phyloP scores from a whole-genome alignment of 2,797 vertebrate genomes.

The Lutjanus campechanus region DNA sequence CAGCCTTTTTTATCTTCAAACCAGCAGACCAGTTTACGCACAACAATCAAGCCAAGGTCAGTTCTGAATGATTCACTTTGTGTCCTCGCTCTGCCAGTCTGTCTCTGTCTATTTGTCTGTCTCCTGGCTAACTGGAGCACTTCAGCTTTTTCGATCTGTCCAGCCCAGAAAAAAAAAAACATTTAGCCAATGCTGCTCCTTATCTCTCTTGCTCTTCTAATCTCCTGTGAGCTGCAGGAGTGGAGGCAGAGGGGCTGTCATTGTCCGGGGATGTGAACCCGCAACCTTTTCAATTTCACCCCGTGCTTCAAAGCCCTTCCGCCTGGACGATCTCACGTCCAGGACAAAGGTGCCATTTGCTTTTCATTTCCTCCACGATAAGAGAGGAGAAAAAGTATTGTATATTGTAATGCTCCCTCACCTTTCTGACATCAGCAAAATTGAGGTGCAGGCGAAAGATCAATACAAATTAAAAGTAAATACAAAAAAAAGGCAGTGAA shows the following conservation, averaged over 20 bases:
- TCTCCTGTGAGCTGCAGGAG: conserved; percentile 82
- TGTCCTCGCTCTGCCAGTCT: conserved; percentile 64
- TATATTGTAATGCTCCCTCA: conserved; percentile 86
- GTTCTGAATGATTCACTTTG: conserved; percentile 74
- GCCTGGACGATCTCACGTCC: conserved; percentile 83
- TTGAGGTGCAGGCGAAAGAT: conserved; percentile 85
- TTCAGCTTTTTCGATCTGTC: conserved; percentile 80
- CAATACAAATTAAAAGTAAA: conserved; percentile 95
- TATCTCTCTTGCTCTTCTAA: conserved; percentile 86
- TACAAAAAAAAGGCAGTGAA: conserved; percentile 79
- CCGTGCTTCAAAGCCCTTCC: conserved; percentile 84
- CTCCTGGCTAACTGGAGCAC: conserved; percentile 77
- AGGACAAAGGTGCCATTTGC: conserved; percentile 87
- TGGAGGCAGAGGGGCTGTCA: conserved; percentile 84
- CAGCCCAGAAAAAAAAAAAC: conserved; percentile 62
- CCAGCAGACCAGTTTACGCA: conserved; percentile 66
- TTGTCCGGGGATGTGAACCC: conserved; percentile 88
- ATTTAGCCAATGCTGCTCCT: conserved; percentile 81
- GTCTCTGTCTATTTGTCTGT: conserved; percentile 75
- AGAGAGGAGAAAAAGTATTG: conserved; percentile 80
- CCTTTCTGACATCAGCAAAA: conserved; percentile 87
- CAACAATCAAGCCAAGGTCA: conserved; percentile 84
- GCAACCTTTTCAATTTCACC: conserved; percentile 90
- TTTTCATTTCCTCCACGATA: conserved; percentile 83
- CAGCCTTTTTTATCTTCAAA: conserved; percentile 65